phyloP scores from a whole-genome alignment of 2,797 vertebrate species.

The Trachops cirrhosus region DNA sequence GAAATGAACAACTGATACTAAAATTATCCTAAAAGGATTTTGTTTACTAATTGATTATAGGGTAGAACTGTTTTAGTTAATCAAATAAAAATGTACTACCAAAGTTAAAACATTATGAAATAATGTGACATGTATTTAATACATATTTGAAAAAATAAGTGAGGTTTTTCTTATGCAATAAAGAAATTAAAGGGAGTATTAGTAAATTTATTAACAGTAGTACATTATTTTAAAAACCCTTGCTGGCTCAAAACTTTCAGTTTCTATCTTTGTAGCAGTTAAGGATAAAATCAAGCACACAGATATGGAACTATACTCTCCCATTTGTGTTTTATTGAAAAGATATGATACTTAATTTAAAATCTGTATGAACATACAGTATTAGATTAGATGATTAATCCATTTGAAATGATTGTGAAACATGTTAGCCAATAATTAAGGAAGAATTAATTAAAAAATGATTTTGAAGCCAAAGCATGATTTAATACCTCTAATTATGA shows the following conservation, averaged over 20 bases:
- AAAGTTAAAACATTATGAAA: constrained; percentile 40
- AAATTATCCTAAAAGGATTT: background rate
- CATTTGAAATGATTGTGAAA: constrained; percentile 52
- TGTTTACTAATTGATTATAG: background rate
- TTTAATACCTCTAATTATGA: constrained; percentile 56
- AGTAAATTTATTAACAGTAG: constrained; percentile 10
- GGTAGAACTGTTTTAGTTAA: constrained; percentile 11
- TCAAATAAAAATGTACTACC: constrained; percentile 15
- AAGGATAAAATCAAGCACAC: background rate
- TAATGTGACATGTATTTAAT: background rate
- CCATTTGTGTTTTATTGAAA: constrained; percentile 36
- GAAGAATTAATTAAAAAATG: constrained; percentile 60
- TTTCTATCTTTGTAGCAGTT: constrained; percentile 31
- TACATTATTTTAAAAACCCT: background rate
- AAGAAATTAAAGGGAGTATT: background rate
- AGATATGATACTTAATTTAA: constrained; percentile 33
- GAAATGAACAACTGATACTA: constrained; percentile 9
- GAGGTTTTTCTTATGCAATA: background rate
- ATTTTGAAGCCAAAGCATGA: constrained; percentile 54
- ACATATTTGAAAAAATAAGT: constrained; percentile 11
- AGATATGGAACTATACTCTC: background rate
- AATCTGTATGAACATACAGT: constrained; percentile 40
- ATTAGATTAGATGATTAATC: constrained; percentile 54
- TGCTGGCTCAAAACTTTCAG: constrained; percentile 25
- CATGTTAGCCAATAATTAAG: constrained; percentile 48